Conservation (phyloP, 1,140 invertebrate genomes). For the Drosophila seguyi region DNA sequence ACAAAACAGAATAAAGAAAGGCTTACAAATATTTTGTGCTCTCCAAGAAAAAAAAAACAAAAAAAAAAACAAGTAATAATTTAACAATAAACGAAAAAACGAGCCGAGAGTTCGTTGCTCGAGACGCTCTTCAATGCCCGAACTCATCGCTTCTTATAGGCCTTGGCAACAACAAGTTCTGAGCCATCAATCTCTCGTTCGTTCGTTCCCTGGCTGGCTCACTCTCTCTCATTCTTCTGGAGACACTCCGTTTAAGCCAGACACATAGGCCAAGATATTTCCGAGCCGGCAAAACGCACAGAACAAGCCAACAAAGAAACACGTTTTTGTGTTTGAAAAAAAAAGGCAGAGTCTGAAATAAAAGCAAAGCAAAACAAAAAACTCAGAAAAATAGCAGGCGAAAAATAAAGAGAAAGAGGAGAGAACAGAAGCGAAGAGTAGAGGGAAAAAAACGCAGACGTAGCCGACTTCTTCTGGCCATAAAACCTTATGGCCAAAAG, state of each 20-base stretch:
- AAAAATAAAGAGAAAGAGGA: slow-evolving; percentile 21
- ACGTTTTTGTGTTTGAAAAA: slow-evolving; percentile 76
- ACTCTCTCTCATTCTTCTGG: slow-evolving; percentile 12
- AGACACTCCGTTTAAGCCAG: slow-evolving; percentile 27
- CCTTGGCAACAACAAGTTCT: slow-evolving; percentile 66
- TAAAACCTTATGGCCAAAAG: slow-evolving; percentile 75
- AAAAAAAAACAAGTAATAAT: slow-evolving; percentile 31
- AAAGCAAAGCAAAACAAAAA: slow-evolving; percentile 38
- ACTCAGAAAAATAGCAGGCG: slow-evolving; percentile 41
- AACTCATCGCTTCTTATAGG: slow-evolving; percentile 36
- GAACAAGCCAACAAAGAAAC: slow-evolving; percentile 61
- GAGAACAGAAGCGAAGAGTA: not conserved
- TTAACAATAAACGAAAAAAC: slow-evolving; percentile 53
- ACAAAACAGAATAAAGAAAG: slow-evolving; percentile 25
- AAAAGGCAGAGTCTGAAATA: slow-evolving; percentile 37
- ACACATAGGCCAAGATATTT: slow-evolving; percentile 57
- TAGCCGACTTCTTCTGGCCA: slow-evolving; percentile 55
- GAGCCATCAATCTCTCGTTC: slow-evolving; percentile 29
- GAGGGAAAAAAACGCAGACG: slow-evolving; percentile 48
- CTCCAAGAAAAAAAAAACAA: slow-evolving; percentile 9
- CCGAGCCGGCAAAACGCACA: slow-evolving; percentile 65
- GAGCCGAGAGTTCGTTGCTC: slow-evolving; percentile 69
- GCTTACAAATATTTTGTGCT: slow-evolving; percentile 62
- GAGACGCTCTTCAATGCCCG: slow-evolving; percentile 36
- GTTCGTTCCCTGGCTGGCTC: slow-evolving; percentile 12